Percentiles rank a stretch among this genome's conserved stretches.
These are phyloP conservation scores for Anticlea derivata DNA, from an alignment of 2,888 invertebrate species.

Conservation along the genomic window DNA sequence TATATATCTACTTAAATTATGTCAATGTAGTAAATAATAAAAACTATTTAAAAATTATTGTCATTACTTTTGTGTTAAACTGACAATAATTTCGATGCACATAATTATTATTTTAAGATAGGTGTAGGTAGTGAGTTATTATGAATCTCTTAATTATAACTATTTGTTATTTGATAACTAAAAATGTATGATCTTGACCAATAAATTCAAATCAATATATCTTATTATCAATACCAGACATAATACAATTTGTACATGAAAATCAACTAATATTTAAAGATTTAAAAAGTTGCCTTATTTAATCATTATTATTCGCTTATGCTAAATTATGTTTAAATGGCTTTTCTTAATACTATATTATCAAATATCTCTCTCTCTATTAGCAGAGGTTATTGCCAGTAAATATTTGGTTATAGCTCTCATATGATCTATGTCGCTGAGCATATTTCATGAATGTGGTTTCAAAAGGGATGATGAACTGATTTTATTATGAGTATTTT, in stretches of 20 bases:
- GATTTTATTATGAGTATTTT: not conserved
- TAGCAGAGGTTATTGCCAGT: constrained; percentile 5
- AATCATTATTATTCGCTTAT: constrained; percentile 39
- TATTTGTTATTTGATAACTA: too few species aligned
- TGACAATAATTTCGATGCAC: too few species aligned
- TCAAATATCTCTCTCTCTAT: not conserved
- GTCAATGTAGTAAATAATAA: too few species aligned
- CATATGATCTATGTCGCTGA: constrained; percentile 46
- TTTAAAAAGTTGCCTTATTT: constrained; percentile 8
- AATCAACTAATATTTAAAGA: constrained; percentile 1
- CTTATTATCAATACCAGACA: constrained; percentile 27
- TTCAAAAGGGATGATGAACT: not conserved
- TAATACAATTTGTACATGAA: not conserved
- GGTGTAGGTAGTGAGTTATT: too few species aligned
- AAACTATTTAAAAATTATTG: too few species aligned
- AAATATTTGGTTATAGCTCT: constrained; percentile 11
- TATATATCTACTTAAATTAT: too few species aligned
- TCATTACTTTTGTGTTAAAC: too few species aligned
- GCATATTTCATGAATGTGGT: constrained; percentile 36
- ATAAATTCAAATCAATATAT: too few species aligned
- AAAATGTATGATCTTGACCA: too few species aligned
- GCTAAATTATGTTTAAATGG: constrained; percentile 29
- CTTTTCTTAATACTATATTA: constrained; percentile 19
- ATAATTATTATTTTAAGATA: too few species aligned
- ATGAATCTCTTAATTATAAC: too few species aligned